These are phyloP conservation scores for Ormyrus labotus DNA, from an alignment of 2,888 invertebrate species.

Conservation along the genomic window DNA sequence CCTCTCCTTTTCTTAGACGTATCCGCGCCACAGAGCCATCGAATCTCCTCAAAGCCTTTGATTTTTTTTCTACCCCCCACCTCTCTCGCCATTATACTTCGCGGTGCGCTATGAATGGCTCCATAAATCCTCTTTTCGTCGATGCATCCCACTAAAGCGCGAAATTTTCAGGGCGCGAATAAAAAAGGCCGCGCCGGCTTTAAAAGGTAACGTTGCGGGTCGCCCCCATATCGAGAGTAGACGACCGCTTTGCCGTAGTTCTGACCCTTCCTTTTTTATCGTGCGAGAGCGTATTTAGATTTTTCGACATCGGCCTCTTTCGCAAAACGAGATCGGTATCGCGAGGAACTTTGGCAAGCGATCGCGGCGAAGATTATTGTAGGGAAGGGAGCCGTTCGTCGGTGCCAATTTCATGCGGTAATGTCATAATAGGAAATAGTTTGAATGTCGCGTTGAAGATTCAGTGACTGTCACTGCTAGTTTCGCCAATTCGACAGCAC, in stretches of 20 bases:
- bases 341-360: slow-evolving; percentile 5
- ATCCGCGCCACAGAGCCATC: background rate
- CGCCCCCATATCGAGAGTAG: slow-evolving; percentile 16
- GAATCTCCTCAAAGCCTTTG: background rate
- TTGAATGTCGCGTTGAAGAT: too few species aligned
- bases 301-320: slow-evolving; percentile 25
- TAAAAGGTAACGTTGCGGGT: slow-evolving; percentile 23
- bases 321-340: background rate
- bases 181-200: background rate
- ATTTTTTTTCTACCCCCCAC: slow-evolving; percentile 27
- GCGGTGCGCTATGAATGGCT: slow-evolving; percentile 45
- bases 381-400: background rate
- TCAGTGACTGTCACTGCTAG: too few species aligned
- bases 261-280: too few species aligned
- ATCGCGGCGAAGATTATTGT: slow-evolving; percentile 62
- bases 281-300: slow-evolving; percentile 9
- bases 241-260: background rate
- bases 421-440: too few species aligned
- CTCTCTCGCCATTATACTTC: slow-evolving; percentile 33
- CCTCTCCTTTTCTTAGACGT: slow-evolving; percentile 30
- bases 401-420: too few species aligned
- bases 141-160: slow-evolving; percentile 28
- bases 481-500: too few species aligned
- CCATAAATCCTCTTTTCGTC: slow-evolving; percentile 54
- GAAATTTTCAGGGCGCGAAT: slow-evolving; percentile 22